Evolutionary conservation across 2,113 vertebrate genomes (phyloP), one percentile per base, ranked within the genome.

Genomic region (Anhinga anhinga): DNA sequence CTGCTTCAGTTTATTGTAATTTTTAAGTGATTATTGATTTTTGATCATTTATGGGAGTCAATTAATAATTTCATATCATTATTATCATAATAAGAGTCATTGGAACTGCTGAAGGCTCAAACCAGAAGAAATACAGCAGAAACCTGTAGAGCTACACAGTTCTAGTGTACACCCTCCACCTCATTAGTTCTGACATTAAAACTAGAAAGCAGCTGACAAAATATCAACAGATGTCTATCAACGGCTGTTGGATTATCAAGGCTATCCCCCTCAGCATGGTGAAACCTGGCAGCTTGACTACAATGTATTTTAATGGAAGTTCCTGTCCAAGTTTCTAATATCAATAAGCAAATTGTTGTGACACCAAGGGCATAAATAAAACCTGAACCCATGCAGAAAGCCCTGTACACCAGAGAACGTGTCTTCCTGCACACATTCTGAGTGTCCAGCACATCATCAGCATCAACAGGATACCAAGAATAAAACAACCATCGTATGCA

Each of bases 331-430:
- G 87, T 84, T 67, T 20, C n/a, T 76, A 52, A 82, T 49, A 93
- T 56, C 81, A 91, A 82, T 76, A 89, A 84, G 69, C 38, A 82
- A 94, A 79, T 8, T 34, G 36, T 45, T 94, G 84, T 74, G 86
- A 78, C 42, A 50, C 44, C 45, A 53, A 72, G 36, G 32, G 56
- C 34, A 52, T 17, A 69, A 91, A 88, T 36, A 87, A 47, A 91
- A 89, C 40, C 61, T 30, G 59, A 72, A 38, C 7, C 21, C 3
- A 0, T 11, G 56, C 29, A 62, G 89, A 62, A 91, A 89, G 55
- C 42, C 47, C 59, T 26, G 59, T 11, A 40, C 32, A 44, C 11
- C 13, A 21, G 15, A 49, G 71, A 81, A 29, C 0, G 1, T 10
- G 44, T 52, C 47, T 63, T 53, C 59, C 80, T 73, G 65, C 42